Conservation (phyloP, 2,888 invertebrate genomes). For the Pandemis corylana region DNA sequence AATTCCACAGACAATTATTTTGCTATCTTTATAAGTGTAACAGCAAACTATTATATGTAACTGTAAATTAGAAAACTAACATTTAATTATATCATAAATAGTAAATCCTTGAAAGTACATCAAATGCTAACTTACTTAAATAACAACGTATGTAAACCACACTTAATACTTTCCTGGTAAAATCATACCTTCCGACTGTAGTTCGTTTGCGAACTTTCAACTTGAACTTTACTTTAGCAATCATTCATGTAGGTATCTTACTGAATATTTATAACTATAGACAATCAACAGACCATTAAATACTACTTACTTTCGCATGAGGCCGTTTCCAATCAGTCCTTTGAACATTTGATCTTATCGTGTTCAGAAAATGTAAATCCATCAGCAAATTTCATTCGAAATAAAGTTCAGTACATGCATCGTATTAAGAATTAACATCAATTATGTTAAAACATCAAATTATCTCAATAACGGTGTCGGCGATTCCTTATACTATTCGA, state of each 20-base stretch:
- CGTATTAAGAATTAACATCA: slow-evolving; percentile 5
- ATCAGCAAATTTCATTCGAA: slow-evolving; percentile 14
- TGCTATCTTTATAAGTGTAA: background rate
- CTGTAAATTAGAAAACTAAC: slow-evolving; percentile 7
- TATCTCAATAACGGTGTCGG: slow-evolving; percentile 38
- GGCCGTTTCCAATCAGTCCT: slow-evolving; percentile 25
- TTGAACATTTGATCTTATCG: background rate
- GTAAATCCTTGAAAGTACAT: slow-evolving; percentile 14
- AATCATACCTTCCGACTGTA: background rate
- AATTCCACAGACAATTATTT: too few species aligned
- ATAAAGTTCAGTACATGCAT: slow-evolving; percentile 2
- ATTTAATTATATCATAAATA: slow-evolving; percentile 1
- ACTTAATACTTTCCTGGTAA: background rate
- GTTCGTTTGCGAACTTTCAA: background rate
- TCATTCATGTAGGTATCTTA: background rate
- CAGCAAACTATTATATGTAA: background rate
- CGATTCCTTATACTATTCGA: slow-evolving; percentile 27
- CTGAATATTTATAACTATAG: background rate
- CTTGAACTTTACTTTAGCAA: background rate
- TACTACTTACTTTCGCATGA: slow-evolving; percentile 6
- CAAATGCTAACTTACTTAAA: slow-evolving; percentile 17
- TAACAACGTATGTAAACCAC: slow-evolving; percentile 7
- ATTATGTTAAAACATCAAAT: slow-evolving; percentile 29
- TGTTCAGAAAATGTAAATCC: slow-evolving; percentile 7
- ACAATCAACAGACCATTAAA: background rate